These are phyloP conservation scores for Dendronephthya gigantea DNA, from an alignment of 64 coral and sea anemone species.

Conservation along the genomic window DNA sequence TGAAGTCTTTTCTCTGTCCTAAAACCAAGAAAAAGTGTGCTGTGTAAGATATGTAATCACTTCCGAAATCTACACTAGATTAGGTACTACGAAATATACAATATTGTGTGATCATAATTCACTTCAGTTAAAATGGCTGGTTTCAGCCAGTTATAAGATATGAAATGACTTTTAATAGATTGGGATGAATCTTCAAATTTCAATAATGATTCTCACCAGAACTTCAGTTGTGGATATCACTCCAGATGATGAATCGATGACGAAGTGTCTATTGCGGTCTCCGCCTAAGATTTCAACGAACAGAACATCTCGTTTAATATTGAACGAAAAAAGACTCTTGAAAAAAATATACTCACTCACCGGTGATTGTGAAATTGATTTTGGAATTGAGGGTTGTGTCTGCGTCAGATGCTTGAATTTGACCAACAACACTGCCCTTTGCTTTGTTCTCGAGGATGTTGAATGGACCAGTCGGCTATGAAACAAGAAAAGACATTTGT, in stretches of 20 bases:
- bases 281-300: neutral
- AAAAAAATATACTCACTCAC: neutral
- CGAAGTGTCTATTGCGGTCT: neutral
- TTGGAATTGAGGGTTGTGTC: conserved; percentile 60
- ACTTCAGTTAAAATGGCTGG: too few species aligned
- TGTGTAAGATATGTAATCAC: neutral
- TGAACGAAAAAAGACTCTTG: neutral
- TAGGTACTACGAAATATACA: too few species aligned
- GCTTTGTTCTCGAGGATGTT: conserved; percentile 45
- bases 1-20: conserved; percentile 59
- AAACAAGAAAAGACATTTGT: neutral
- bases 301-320: neutral
- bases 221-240: neutral
- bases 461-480: conserved; percentile 71
- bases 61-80: too few species aligned
- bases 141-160: too few species aligned
- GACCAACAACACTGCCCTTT: conserved; percentile 42
- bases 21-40: neutral
- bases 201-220: neutral
- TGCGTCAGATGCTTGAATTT: conserved; percentile 52
- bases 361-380: conserved; percentile 62
- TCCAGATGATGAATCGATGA: neutral
- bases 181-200: too few species aligned
- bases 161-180: too few species aligned
- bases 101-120: too few species aligned